Evolutionary conservation across 2,888 invertebrate species (phyloP).

Genomic region (Drosophila antonietae): DNA sequence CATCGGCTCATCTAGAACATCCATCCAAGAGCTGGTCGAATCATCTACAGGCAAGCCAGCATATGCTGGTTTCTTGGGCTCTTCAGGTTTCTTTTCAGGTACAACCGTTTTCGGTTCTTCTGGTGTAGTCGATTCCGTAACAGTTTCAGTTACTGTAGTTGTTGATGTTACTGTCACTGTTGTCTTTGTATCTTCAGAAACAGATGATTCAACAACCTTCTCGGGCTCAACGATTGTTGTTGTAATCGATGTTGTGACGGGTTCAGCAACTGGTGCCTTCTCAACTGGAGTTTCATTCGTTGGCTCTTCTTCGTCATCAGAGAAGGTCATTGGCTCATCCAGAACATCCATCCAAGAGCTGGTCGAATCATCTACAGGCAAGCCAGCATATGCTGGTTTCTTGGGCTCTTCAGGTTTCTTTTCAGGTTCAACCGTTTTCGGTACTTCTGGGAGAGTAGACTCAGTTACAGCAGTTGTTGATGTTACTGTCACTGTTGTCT

Average conservation of each 20-base stretch:
- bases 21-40: neutral
- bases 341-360: conserved; percentile 78
- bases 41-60: conserved; percentile 1
- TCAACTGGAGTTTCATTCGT: neutral
- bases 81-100: conserved; percentile 1
- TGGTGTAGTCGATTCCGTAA: neutral
- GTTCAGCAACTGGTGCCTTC: neutral
- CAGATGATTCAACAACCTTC: conserved; percentile 22
- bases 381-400: conserved; percentile 69
- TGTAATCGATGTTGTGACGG: too few species aligned
- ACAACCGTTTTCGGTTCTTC: conserved; percentile 6
- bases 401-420: conserved; percentile 73
- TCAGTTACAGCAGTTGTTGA: conserved; percentile 2
- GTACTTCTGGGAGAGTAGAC: conserved; percentile 12
- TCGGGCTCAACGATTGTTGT: conserved; percentile 3
- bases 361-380: conserved; percentile 68
- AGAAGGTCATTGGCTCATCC: conserved; percentile 33
- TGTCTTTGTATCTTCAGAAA: neutral
- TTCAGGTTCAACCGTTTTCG: conserved; percentile 18
- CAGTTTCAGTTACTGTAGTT: neutral
- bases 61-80: conserved; percentile 18
- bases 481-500: neutral
- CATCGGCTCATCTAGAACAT: neutral
- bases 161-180: neutral
- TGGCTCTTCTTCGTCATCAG: conserved; percentile 31